These are phyloP conservation scores for Drosophila anomelani DNA, from an alignment of 2,888 invertebrate species.

Conservation along the genomic window DNA sequence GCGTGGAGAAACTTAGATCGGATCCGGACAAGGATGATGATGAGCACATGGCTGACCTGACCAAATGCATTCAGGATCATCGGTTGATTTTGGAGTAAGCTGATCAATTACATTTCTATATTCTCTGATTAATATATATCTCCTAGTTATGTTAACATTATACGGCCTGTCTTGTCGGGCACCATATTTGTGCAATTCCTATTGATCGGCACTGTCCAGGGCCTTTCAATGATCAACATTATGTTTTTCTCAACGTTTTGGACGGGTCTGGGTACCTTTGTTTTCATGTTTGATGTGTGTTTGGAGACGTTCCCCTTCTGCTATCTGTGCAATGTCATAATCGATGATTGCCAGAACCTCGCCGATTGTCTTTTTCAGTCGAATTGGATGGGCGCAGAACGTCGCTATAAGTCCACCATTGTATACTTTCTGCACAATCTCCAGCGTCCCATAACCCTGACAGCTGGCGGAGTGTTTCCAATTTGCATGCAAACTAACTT, in stretches of 20 bases:
- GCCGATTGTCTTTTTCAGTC: constrained; percentile 61
- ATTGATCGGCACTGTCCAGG: constrained; percentile 54
- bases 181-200: constrained; percentile 64
- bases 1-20: constrained; percentile 38
- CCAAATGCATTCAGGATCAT: constrained; percentile 58
- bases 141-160: constrained; percentile 49
- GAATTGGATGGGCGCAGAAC: constrained; percentile 56
- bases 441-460: constrained; percentile 56
- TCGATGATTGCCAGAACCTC: constrained; percentile 47
- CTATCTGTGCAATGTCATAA: constrained; percentile 58
- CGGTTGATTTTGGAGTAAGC: constrained; percentile 51
- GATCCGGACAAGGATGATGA: constrained; percentile 35
- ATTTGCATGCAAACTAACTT: constrained; percentile 64
- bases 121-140: not conserved
- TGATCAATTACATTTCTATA: not conserved
- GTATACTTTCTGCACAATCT: constrained; percentile 62
- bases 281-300: constrained; percentile 43
- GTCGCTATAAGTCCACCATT: constrained; percentile 47
- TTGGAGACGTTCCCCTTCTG: constrained; percentile 68
- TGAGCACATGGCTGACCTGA: constrained; percentile 47
- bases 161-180: constrained; percentile 55
- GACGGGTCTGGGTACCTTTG: constrained; percentile 22
- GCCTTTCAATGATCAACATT: constrained; percentile 55
- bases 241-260: constrained; percentile 59
- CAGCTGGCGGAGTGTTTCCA: constrained; percentile 60